Evolutionary conservation across 2,797 vertebrate species (phyloP).

Genomic region (Sebastes kiyomatsui): DNA sequence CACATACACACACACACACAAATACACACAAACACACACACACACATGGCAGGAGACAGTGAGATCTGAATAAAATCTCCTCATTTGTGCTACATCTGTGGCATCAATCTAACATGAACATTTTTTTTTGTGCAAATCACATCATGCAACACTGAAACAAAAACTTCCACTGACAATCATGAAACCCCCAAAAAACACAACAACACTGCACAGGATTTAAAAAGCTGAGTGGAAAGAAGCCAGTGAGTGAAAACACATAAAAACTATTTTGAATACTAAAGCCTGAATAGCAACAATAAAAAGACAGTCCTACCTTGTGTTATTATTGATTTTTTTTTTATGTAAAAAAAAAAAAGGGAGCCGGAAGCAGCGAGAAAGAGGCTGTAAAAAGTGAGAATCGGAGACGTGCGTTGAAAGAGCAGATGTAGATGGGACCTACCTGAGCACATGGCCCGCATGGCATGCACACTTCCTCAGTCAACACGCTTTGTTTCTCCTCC

Average conservation of each 20-base stretch:
- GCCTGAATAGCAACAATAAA: neutral
- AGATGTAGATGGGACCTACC: slow-evolving; percentile 71
- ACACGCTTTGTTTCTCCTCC: slow-evolving; percentile 74
- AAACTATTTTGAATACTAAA: neutral
- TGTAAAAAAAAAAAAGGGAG: neutral
- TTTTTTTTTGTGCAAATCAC: slow-evolving; percentile 3
- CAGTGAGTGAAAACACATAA: neutral
- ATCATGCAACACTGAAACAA: slow-evolving; percentile 19
- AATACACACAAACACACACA: neutral
- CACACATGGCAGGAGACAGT: neutral
- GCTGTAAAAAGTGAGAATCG: neutral
- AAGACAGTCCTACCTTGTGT: slow-evolving; percentile 21
- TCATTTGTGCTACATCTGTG: slow-evolving; percentile 38
- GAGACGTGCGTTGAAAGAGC: slow-evolving; percentile 2
- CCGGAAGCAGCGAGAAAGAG: neutral
- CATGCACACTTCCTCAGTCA: slow-evolving; percentile 75
- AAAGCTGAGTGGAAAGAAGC: neutral
- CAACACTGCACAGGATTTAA: neutral
- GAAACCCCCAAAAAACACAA: neutral
- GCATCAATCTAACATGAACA: slow-evolving; percentile 23
- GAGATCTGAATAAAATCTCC: slow-evolving; percentile 36
- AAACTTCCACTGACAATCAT: slow-evolving; percentile 3
- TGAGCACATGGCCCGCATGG: slow-evolving; percentile 80
- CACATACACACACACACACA: slow-evolving; percentile 11
- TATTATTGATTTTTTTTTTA: neutral